Conservation (phyloP, 1,140 invertebrate genomes). For the Dufourea novaeangliae region DNA sequence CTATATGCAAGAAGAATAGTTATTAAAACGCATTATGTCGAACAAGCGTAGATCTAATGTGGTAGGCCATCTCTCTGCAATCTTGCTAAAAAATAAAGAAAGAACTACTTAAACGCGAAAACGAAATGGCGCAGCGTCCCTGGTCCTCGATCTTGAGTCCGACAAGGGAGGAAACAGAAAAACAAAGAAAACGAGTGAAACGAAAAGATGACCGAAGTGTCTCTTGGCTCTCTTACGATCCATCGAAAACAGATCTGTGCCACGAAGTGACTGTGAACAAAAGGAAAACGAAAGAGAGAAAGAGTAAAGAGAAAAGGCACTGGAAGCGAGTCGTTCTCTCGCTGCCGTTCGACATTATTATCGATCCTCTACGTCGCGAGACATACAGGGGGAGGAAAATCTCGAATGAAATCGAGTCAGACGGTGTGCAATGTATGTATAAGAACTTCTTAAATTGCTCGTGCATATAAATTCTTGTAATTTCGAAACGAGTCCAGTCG, state of each 20-base stretch:
- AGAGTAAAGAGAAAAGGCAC: neutral
- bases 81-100: neutral
- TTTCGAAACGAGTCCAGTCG: conserved; percentile 35
- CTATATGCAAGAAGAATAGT: conserved; percentile 51
- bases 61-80: conserved; percentile 34
- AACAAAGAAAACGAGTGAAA: neutral
- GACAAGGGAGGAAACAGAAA: neutral
- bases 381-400: conserved; percentile 47
- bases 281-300: neutral
- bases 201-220: conserved; percentile 5
- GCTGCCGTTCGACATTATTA: conserved; percentile 49
- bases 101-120: neutral
- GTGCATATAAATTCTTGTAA: conserved; percentile 43
- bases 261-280: conserved; percentile 10
- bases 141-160: conserved; percentile 41
- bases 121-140: neutral
- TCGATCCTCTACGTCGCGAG: conserved; percentile 41
- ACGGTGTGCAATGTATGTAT: conserved; percentile 26
- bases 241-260: conserved; percentile 43
- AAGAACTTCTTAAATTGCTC: conserved; percentile 37
- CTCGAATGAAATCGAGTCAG: conserved; percentile 35
- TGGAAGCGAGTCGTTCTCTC: conserved; percentile 31
- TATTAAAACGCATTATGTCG: conserved; percentile 50
- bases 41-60: conserved; percentile 44
- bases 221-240: conserved; percentile 41